These are phyloP conservation scores for Dendrolimus punctatus DNA, from an alignment of 1,140 invertebrate species.

Conservation along the genomic window DNA sequence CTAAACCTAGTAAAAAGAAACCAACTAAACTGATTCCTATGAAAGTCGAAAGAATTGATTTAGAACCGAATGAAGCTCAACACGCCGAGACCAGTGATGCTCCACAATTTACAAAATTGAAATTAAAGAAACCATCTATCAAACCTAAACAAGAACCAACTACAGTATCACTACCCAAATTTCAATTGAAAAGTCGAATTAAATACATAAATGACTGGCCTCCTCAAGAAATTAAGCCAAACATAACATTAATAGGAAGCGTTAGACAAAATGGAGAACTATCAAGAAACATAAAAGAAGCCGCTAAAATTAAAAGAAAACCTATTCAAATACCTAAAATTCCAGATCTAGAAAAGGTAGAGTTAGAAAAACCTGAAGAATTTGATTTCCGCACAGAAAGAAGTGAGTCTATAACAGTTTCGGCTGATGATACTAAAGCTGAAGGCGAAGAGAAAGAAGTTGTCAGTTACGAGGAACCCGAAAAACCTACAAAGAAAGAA, in stretches of 20 bases:
- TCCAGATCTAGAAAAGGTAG: slow-evolving; percentile 69
- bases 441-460: no score
- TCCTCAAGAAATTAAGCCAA: slow-evolving; percentile 65
- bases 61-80: slow-evolving; percentile 48
- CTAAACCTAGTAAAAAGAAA: slow-evolving; percentile 5
- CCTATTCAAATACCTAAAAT: slow-evolving; percentile 64
- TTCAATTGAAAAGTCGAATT: slow-evolving; percentile 77
- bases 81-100: slow-evolving; percentile 51
- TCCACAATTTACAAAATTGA: slow-evolving; percentile 74
- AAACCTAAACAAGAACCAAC: slow-evolving; percentile 66
- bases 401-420: no score
- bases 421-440: no score
- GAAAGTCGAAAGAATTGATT: slow-evolving; percentile 45
- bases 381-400: slow-evolving; percentile 25
- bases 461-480: no score
- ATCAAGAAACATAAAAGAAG: slow-evolving; percentile 80
- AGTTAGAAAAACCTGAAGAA: slow-evolving; percentile 73
- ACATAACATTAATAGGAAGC: slow-evolving; percentile 68
- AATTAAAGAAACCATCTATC: slow-evolving; percentile 73
- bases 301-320: slow-evolving; percentile 76
- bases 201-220: slow-evolving; percentile 75
- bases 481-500: no score
- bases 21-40: slow-evolving; percentile 30
- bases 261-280: slow-evolving; percentile 76
- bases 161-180: slow-evolving; percentile 73